These are phyloP conservation scores for Turdus rufiventris DNA, from an alignment of 2,113 vertebrate genomes.

Conservation along the genomic window DNA sequence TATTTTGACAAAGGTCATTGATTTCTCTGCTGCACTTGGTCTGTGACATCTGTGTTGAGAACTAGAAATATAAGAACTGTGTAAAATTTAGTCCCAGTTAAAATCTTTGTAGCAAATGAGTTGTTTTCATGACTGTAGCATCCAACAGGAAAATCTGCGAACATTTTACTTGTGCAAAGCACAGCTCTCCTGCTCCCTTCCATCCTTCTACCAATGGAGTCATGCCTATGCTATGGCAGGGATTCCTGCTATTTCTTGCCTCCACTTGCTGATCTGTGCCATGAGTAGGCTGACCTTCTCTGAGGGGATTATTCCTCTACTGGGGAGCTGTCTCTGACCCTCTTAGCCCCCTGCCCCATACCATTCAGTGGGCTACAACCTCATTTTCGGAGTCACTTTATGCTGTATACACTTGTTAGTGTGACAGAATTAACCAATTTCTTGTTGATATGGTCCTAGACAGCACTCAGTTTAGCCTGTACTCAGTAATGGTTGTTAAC, in stretches of 20 bases:
- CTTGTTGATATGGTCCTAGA: background rate
- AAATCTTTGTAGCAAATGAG: background rate
- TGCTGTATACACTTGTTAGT: background rate
- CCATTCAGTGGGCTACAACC: background rate
- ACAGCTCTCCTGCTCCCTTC: background rate
- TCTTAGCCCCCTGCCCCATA: background rate
- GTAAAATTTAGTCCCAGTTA: background rate
- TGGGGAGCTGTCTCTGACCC: background rate
- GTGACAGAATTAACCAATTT: rapidly evolving
- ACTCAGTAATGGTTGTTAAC: background rate
- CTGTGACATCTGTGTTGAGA: background rate
- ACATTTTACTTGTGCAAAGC: rapidly evolving
- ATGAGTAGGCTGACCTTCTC: background rate
- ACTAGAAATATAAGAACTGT: background rate
- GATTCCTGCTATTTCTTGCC: background rate
- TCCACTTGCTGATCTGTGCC: background rate
- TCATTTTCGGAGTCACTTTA: background rate
- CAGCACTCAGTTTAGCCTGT: background rate
- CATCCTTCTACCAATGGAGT: rapidly evolving
- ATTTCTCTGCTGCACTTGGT: background rate
- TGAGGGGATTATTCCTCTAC: background rate
- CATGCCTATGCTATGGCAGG: background rate
- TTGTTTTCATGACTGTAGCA: background rate
- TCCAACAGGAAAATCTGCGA: background rate
- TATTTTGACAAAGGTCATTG: background rate